Conservation (phyloP, 2,113 vertebrate genomes). For the Chloropsis cyanopogon region DNA sequence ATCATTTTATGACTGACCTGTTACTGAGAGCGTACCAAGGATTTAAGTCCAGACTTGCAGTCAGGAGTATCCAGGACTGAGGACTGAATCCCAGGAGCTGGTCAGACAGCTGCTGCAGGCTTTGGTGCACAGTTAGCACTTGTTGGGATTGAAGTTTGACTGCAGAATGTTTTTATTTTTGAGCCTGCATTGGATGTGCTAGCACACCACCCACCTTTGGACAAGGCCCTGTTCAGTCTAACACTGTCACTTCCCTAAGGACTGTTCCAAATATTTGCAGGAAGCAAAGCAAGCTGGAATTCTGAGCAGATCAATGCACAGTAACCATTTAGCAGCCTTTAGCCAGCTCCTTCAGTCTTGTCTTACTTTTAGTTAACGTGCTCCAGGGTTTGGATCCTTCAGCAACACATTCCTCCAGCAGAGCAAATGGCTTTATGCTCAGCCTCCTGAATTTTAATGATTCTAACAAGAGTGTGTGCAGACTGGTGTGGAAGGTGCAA, state of each 20-base stretch:
- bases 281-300: neutral
- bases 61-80: neutral
- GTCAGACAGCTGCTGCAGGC: neutral
- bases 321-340: neutral
- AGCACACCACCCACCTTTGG: neutral
- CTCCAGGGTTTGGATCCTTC: conserved; percentile 25
- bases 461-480: neutral
- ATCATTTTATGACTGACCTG: neutral
- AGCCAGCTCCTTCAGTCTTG: neutral
- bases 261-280: neutral
- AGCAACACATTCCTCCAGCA: conserved; percentile 52
- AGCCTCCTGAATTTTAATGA: neutral
- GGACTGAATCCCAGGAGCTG: neutral
- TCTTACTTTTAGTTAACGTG: neutral
- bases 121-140: neutral
- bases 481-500: neutral
- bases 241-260: neutral
- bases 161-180: neutral
- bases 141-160: neutral
- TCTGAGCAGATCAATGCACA: neutral
- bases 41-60: neutral
- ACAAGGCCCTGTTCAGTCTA: neutral
- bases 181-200: neutral
- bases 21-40: neutral
- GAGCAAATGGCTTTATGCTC: neutral